phyloP scores from a whole-genome alignment of 2,797 vertebrate species.

The Rhinoraja longicauda region DNA sequence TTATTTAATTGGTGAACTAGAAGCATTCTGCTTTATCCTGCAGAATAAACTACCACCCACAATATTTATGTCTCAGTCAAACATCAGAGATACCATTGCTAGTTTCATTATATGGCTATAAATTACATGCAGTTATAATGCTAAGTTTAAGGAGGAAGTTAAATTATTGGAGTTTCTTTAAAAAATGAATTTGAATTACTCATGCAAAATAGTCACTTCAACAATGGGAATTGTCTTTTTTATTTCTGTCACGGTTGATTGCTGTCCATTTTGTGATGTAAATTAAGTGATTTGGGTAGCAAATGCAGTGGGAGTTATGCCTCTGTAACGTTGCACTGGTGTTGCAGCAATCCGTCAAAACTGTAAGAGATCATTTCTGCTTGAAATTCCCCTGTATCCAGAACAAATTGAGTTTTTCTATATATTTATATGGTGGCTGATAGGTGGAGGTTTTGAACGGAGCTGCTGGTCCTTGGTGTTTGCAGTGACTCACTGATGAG shows the following conservation, averaged over 20 bases:
- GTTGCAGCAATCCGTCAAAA: background rate
- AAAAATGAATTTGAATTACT: slow-evolving; percentile 9
- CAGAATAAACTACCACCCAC: background rate
- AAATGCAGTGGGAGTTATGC: background rate
- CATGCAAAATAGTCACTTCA: background rate
- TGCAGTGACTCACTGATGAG: no score
- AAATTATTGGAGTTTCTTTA: background rate
- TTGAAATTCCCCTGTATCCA: background rate
- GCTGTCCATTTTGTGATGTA: background rate
- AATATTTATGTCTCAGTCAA: background rate
- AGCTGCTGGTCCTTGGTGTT: no score
- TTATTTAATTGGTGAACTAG: background rate
- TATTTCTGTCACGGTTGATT: background rate
- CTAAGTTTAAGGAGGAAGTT: background rate
- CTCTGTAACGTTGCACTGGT: background rate
- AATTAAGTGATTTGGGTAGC: background rate
- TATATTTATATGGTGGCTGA: no score
- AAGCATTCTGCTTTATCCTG: background rate
- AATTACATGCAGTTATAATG: background rate
- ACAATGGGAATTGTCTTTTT: background rate
- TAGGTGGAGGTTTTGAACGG: no score
- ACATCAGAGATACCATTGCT: background rate
- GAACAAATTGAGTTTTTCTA: background rate
- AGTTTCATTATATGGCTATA: background rate
- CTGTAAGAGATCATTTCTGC: background rate